Evolutionary conservation across 2,113 vertebrate genomes (phyloP).

Genomic region (Oceanites oceanicus): DNA sequence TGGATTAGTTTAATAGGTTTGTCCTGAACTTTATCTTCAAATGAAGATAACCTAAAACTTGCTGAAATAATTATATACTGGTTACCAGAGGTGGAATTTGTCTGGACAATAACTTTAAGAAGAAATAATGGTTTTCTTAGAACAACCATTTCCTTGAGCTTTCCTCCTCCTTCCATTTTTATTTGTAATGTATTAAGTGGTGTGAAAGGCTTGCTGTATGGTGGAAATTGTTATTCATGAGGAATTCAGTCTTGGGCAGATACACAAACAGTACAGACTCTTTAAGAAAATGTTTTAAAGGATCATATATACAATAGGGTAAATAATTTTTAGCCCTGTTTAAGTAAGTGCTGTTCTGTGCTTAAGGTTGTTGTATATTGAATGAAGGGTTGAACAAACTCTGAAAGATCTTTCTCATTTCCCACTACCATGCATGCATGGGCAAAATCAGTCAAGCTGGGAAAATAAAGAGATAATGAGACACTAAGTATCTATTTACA

Average conservation of each 20-base stretch:
- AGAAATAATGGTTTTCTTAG: neutral
- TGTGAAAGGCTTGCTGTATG: neutral
- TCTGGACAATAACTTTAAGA: neutral
- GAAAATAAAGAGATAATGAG: constrained; percentile 31
- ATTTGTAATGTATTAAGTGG: neutral
- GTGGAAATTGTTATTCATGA: neutral
- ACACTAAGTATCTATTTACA: neutral
- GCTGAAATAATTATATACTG: neutral
- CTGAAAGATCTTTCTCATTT: neutral
- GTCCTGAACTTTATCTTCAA: neutral
- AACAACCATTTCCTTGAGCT: neutral
- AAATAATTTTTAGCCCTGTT: neutral
- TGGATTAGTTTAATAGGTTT: neutral
- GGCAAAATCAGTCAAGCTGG: neutral
- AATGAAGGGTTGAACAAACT: neutral
- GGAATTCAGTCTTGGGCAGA: neutral
- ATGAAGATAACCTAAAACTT: neutral
- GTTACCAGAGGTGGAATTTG: neutral
- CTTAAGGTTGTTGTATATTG: neutral
- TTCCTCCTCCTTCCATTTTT: neutral
- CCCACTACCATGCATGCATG: neutral
- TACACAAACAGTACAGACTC: neutral
- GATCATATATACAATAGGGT: neutral
- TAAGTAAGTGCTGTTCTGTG: neutral
- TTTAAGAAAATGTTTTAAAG: neutral